Percentiles rank a stretch among this genome's conserved stretches.
phyloP scores from a whole-genome alignment of 2,797 vertebrate genomes.

The Centroberyx gerrardi region DNA sequence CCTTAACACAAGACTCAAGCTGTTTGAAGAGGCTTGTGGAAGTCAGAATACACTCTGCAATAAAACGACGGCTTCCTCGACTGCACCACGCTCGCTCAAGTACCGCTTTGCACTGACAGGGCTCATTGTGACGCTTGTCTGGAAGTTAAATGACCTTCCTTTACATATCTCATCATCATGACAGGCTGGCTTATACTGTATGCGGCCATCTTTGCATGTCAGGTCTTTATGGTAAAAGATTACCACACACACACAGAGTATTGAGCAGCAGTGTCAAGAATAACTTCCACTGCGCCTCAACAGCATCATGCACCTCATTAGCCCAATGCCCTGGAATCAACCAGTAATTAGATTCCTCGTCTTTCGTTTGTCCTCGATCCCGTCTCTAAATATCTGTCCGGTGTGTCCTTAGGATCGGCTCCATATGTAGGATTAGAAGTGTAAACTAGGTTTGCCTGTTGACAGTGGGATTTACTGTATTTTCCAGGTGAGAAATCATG shows the following conservation, averaged over 20 bases:
- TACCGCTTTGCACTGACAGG: conserved; percentile 26
- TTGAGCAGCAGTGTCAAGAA: conserved; percentile 61
- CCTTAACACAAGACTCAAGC: conserved; percentile 8
- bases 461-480: not conserved
- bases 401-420: not conserved
- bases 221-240: conserved; percentile 57
- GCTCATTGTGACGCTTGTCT: conserved; percentile 40
- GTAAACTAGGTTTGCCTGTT: not conserved
- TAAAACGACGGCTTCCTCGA: not conserved
- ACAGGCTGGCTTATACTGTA: conserved; percentile 31
- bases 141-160: conserved; percentile 46
- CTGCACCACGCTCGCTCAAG: conserved; percentile 11
- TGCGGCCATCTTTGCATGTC: conserved; percentile 57
- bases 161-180: conserved; percentile 60
- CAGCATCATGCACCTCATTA: conserved; percentile 79
- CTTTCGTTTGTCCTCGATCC: conserved; percentile 71
- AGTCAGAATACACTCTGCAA: conserved; percentile 1
- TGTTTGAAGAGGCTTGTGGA: conserved; percentile 15
- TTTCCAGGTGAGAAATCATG: not conserved
- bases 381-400: conserved; percentile 16
- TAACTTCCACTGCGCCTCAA: conserved; percentile 70
- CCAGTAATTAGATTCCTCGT: conserved; percentile 75
- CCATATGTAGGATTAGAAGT: not conserved
- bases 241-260: conserved; percentile 37
- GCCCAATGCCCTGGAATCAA: conserved; percentile 77